phyloP scores from a whole-genome alignment of 1,140 invertebrate species.

The Solenopsis invicta region DNA sequence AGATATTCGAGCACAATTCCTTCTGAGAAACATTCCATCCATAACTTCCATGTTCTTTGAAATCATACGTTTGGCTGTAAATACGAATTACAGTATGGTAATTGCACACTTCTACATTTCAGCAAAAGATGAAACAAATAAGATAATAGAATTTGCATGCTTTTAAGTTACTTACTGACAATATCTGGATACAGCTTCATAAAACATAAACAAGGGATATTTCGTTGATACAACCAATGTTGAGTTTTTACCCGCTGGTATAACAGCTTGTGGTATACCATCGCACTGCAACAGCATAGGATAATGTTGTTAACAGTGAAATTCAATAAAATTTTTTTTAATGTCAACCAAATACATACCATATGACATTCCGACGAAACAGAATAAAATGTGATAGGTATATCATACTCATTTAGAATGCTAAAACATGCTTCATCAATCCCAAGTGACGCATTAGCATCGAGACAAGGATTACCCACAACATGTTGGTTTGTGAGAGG shows the following conservation, averaged over 20 bases:
- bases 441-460: slow-evolving; percentile 76
- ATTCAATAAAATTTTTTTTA: neutral
- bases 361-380: slow-evolving; percentile 83
- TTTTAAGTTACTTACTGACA: slow-evolving; percentile 83
- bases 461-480: slow-evolving; percentile 46
- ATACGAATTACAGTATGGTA: slow-evolving; percentile 15
- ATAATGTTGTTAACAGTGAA: slow-evolving; percentile 31
- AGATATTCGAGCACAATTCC: slow-evolving; percentile 81
- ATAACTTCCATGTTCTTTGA: slow-evolving; percentile 87
- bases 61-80: slow-evolving; percentile 80
- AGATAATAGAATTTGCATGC: neutral
- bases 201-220: slow-evolving; percentile 84
- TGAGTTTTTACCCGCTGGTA: slow-evolving; percentile 79
- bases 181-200: slow-evolving; percentile 67
- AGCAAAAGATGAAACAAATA: neutral
- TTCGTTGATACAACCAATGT: slow-evolving; percentile 85
- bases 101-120: neutral
- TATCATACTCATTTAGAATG: slow-evolving; percentile 82
- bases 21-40: slow-evolving; percentile 86
- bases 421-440: slow-evolving; percentile 87
- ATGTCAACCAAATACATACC: slow-evolving; percentile 68
- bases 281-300: slow-evolving; percentile 81
- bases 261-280: slow-evolving; percentile 78
- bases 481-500: neutral
- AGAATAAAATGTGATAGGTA: slow-evolving; percentile 80